phyloP scores from a whole-genome alignment of 2,888 invertebrate genomes.

The Aelia acuminata region DNA sequence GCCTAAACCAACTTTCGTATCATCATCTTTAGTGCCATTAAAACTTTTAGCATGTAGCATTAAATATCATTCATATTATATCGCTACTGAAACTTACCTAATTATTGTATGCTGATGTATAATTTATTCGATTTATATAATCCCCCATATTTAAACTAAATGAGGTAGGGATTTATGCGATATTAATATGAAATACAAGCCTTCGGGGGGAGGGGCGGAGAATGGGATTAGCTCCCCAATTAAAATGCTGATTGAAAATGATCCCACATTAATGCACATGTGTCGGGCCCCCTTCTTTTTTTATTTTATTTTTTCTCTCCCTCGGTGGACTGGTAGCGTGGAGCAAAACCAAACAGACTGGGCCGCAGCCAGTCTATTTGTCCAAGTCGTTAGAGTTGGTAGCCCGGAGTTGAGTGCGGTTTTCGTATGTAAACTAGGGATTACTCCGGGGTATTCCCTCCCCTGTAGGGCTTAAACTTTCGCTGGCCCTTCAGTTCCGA shows the following conservation, averaged over 20 bases:
- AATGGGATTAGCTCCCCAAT: conserved; percentile 7
- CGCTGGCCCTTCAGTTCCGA: conserved; percentile 44
- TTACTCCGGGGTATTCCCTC: conserved; percentile 35
- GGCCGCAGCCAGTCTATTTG: conserved; percentile 27
- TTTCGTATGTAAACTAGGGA: conserved; percentile 48
- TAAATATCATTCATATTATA: not conserved
- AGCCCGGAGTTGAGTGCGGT: conserved; percentile 44
- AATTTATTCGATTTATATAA: not conserved
- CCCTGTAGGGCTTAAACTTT: conserved; percentile 45
- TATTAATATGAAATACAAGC: conserved; percentile 11
- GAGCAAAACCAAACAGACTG: not conserved
- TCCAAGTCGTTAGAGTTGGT: conserved; percentile 48
- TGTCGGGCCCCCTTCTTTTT: not conserved
- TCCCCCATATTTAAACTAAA: not conserved
- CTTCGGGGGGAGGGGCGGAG: not conserved
- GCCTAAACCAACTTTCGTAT: too few relatives aligned
- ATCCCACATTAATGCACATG: conserved; percentile 8
- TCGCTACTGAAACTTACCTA: too few relatives aligned
- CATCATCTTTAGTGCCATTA: too few relatives aligned
- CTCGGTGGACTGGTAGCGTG: not conserved
- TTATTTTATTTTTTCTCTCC: not conserved
- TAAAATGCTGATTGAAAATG: conserved; percentile 48
- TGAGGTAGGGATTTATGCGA: not conserved
- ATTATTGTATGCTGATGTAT: not conserved
- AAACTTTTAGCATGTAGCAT: not conserved